These are phyloP conservation scores for Poliocrania exsul DNA, from an alignment of 2,797 vertebrate species.

Conservation along the genomic window DNA sequence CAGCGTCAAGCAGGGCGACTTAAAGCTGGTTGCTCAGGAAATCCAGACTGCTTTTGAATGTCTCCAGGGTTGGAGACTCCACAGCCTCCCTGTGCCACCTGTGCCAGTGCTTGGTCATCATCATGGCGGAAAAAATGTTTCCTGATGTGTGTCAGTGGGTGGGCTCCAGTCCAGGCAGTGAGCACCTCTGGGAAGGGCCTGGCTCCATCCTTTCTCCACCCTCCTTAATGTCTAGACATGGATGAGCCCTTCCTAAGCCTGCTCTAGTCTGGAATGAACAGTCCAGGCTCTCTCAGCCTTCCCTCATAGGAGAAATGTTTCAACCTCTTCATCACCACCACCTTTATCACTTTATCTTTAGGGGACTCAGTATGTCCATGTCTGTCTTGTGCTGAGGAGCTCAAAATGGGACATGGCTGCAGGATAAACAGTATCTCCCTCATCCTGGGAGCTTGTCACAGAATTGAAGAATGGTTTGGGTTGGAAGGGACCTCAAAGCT, in stretches of 20 bases:
- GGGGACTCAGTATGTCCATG: not conserved
- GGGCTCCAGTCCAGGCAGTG: not conserved
- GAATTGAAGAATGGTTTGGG: not conserved
- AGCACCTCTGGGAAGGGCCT: not conserved
- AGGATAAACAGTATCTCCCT: not conserved
- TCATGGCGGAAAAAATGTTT: not conserved
- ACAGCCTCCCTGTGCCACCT: not conserved
- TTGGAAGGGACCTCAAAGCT: not conserved
- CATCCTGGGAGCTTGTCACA: not conserved
- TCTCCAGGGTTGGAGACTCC: not conserved
- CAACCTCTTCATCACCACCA: not conserved
- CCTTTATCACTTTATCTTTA: not conserved
- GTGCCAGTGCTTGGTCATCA: fast-evolving
- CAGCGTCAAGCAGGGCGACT: not conserved
- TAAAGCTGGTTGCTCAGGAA: not conserved
- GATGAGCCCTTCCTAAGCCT: not conserved
- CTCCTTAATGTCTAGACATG: not conserved
- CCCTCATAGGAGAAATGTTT: not conserved
- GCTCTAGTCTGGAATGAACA: not conserved
- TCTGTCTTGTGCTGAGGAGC: not conserved
- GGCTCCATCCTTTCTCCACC: not conserved
- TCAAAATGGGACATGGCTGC: not conserved
- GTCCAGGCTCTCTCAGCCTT: not conserved
- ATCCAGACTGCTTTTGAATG: not conserved
- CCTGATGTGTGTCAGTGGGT: not conserved